phyloP scores from a whole-genome alignment of 2,113 vertebrate genomes.

The Nycticryphes semicollaris region DNA sequence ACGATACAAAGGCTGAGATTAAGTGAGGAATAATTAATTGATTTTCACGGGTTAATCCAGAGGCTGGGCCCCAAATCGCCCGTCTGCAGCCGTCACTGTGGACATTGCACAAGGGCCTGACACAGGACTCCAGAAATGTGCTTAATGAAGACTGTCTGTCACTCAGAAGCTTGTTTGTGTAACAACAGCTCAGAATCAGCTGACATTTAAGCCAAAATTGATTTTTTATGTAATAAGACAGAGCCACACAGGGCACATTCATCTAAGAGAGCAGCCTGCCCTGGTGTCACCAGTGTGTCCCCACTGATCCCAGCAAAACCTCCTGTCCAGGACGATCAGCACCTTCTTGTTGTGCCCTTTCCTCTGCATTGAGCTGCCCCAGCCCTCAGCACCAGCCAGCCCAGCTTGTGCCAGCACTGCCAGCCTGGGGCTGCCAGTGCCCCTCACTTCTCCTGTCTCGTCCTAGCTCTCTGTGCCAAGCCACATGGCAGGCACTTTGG shows the following conservation, averaged over 20 bases:
- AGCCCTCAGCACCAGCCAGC: not conserved
- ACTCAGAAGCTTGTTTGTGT: not conserved
- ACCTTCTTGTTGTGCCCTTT: not conserved
- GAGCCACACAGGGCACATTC: not conserved
- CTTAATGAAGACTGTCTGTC: not conserved
- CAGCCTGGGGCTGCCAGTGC: not conserved
- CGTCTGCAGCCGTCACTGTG: not conserved
- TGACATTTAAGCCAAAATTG: not conserved
- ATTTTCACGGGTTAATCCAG: not conserved
- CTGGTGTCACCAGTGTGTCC: not conserved
- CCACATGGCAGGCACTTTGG: not conserved
- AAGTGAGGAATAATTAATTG: not conserved
- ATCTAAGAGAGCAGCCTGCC: not conserved
- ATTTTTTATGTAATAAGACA: not conserved
- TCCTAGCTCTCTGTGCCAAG: not conserved
- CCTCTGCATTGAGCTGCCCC: not conserved
- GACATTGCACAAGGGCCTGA: not conserved
- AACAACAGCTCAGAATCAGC: not conserved
- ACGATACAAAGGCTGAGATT: not conserved
- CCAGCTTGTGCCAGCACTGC: not conserved
- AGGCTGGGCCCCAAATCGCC: not conserved
- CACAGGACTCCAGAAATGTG: not conserved
- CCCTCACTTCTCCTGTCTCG: fast-evolving
- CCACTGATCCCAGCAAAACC: not conserved
- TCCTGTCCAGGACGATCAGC: fast-evolving